These are phyloP conservation scores for Arenicola marina DNA, from an alignment of 2,888 invertebrate species.

Conservation along the genomic window DNA sequence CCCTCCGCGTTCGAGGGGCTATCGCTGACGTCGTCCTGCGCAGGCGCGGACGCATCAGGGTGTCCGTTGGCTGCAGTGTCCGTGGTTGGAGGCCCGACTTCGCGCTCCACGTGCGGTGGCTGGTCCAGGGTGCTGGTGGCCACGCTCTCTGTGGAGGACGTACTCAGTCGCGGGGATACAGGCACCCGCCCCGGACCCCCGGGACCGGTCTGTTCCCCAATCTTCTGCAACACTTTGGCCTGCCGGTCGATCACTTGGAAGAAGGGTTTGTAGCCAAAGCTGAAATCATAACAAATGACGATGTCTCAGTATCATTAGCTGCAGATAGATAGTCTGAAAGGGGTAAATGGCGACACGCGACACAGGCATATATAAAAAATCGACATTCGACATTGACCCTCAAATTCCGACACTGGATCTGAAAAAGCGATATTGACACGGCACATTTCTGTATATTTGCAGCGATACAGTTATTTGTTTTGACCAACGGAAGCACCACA, in stretches of 20 bases:
- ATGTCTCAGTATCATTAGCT: background rate
- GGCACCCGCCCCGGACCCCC: conserved; percentile 17
- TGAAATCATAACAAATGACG: conserved; percentile 35
- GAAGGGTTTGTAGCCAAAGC: conserved; percentile 59
- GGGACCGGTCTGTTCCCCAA: conserved; percentile 48
- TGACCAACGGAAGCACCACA: background rate
- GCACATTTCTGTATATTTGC: background rate
- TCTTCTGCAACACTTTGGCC: conserved; percentile 43
- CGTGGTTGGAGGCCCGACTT: too few relatives aligned
- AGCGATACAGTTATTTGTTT: background rate
- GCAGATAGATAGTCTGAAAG: background rate
- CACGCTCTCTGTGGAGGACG: conserved; percentile 12
- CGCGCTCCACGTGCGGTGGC: too few relatives aligned
- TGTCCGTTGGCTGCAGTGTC: too few relatives aligned
- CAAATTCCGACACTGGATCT: too few relatives aligned
- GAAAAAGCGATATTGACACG: background rate
- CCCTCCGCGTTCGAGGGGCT: too few relatives aligned
- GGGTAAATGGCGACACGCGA: too few relatives aligned
- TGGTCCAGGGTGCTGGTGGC: too few relatives aligned
- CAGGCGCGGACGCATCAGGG: too few relatives aligned
- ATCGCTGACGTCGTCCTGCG: too few relatives aligned
- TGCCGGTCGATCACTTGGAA: conserved; percentile 50
- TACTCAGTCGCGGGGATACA: conserved; percentile 1
- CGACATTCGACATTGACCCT: too few relatives aligned
- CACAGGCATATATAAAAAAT: too few relatives aligned